phyloP scores from a whole-genome alignment of 2,888 invertebrate species.

The Thymelicus acteon region DNA sequence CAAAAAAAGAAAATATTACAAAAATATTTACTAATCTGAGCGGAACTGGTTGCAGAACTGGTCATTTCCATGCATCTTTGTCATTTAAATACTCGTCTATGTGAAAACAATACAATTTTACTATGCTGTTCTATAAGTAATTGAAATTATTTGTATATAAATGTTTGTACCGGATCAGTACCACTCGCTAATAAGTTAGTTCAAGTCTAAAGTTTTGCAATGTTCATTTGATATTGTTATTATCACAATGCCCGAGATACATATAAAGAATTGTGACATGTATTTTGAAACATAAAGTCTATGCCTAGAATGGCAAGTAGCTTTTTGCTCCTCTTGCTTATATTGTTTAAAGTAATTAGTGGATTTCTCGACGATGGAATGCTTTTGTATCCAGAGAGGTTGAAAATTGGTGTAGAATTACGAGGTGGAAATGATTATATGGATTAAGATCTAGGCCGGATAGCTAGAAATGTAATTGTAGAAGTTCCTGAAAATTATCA shows the following conservation, averaged over 20 bases:
- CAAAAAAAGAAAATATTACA: too few relatives aligned
- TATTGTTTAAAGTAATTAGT: conserved; percentile 48
- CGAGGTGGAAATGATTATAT: conserved; percentile 64
- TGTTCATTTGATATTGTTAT: conserved; percentile 29
- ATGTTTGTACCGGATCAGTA: background rate
- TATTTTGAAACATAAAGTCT: conserved; percentile 26
- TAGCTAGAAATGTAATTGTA: conserved; percentile 40
- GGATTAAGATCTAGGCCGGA: conserved; percentile 61
- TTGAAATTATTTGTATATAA: conserved; percentile 2
- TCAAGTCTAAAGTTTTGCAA: conserved; percentile 26
- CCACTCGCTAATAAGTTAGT: background rate
- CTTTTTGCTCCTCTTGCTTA: conserved; percentile 50
- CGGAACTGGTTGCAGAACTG: too few relatives aligned
- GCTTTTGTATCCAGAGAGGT: conserved; percentile 60
- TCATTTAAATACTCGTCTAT: too few relatives aligned
- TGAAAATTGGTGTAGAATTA: conserved; percentile 58
- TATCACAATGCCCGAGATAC: conserved; percentile 29
- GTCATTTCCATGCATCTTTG: too few relatives aligned
- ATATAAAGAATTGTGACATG: conserved; percentile 18
- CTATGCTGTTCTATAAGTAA: background rate
- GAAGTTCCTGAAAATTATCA: conserved; percentile 40
- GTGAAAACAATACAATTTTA: background rate
- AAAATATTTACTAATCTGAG: too few relatives aligned
- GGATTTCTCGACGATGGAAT: conserved; percentile 57
- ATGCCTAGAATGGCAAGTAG: conserved; percentile 58